These are phyloP conservation scores for Phaethornis superciliosus DNA, from an alignment of 2,113 vertebrate genomes.

Conservation along the genomic window DNA sequence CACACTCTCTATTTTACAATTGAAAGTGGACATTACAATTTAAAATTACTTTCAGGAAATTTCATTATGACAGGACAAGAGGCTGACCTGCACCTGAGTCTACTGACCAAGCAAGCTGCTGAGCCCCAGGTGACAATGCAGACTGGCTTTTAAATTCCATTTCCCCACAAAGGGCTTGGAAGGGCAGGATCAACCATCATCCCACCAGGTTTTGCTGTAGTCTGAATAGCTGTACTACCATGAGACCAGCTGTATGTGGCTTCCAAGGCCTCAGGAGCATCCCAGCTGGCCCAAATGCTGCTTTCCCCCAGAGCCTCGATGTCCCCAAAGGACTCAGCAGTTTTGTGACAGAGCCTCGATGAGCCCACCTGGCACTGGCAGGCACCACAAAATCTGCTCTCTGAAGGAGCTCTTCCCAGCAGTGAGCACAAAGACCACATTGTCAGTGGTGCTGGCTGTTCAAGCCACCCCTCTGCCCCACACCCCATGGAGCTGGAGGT, in stretches of 20 bases:
- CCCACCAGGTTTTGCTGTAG: not conserved
- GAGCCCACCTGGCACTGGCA: not conserved
- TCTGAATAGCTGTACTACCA: not conserved
- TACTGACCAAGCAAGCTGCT: not conserved
- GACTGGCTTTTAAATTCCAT: not conserved
- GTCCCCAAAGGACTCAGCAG: not conserved
- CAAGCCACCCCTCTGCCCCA: too few relatives aligned
- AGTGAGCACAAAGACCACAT: not conserved
- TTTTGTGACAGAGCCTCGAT: rapidly evolving
- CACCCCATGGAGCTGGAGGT: not conserved
- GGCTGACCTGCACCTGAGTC: not conserved
- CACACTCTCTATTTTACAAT: not conserved
- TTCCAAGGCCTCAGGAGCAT: not conserved
- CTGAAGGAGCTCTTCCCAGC: not conserved
- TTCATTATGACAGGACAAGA: not conserved
- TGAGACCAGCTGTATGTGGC: not conserved
- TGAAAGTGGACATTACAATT: not conserved
- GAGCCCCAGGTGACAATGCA: not conserved
- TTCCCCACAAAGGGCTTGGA: not conserved
- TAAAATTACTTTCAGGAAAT: not conserved
- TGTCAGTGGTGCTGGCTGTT: not conserved
- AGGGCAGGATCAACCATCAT: not conserved
- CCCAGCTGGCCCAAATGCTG: not conserved
- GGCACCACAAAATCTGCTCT: rapidly evolving
- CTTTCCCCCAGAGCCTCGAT: not conserved